These are phyloP conservation scores for Rhinoptilus africanus DNA, from an alignment of 2,113 vertebrate genomes.

Conservation along the genomic window DNA sequence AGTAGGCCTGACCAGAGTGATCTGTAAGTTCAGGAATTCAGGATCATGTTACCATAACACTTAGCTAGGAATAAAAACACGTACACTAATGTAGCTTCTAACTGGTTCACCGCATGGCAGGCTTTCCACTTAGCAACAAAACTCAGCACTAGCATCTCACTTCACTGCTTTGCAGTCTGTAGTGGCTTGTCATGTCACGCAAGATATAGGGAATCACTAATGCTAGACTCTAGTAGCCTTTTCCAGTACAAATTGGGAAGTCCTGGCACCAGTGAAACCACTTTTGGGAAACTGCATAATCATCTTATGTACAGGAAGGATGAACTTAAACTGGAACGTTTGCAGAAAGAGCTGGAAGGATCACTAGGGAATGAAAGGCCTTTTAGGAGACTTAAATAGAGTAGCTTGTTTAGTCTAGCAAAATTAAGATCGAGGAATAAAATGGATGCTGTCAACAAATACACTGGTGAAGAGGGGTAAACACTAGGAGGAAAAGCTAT, in stretches of 20 bases:
- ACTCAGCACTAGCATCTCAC: neutral
- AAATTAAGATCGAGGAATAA: neutral
- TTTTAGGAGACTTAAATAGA: constrained; percentile 15
- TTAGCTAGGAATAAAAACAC: neutral
- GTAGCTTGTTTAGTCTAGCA: constrained; percentile 38
- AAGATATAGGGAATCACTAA: neutral
- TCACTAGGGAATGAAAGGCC: neutral
- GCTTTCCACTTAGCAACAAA: neutral
- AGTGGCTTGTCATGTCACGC: neutral
- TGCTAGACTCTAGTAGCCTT: neutral
- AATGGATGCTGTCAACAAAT: neutral
- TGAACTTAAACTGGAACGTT: neutral
- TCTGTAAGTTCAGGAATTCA: neutral
- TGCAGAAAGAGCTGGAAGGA: neutral
- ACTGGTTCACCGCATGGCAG: neutral
- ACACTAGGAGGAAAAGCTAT: neutral
- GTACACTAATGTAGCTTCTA: neutral
- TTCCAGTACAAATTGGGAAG: neutral
- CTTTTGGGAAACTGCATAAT: neutral
- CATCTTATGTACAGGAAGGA: neutral
- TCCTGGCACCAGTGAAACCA: neutral
- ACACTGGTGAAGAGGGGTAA: neutral
- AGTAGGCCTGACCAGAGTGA: neutral
- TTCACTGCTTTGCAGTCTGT: neutral
- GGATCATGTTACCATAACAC: neutral